Evolutionary conservation across 2,113 vertebrate genomes (phyloP), one percentile per base, ranked within the genome.

Genomic region (Chaetodon auriga): DNA sequence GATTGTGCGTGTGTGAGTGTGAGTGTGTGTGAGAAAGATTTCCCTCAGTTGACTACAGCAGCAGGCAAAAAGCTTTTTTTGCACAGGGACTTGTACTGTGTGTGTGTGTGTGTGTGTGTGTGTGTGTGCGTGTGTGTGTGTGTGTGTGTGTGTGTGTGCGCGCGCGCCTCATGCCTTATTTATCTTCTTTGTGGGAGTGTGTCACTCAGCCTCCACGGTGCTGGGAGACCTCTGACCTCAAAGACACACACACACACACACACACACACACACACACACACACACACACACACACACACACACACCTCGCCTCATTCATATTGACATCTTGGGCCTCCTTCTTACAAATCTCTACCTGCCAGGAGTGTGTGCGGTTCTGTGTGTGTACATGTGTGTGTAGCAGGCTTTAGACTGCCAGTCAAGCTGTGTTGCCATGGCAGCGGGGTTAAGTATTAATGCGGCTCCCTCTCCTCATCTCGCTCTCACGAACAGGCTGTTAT

Each of bases 381-480:
- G 41, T 66, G 30, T 68, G 19, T 72, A 11, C 55, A 38, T 72
- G 12, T 48, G 30, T 60, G 41, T 49, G 53, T 68, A 4, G 35
- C 38, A 21, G n/a, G 8, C 11, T 25, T 57, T 61, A 19, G 9
- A 6, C 61, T 65, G 61, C 61, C 78, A 45, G 69, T 65, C 69
- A 60, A 14, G 51, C 69, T 25, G 51, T 4, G 62, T 81, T 74
- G 62, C 62, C 62, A 69, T 75, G 64, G 66, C 58, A 77, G 60
- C 81, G 35, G 49, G 21, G 14, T 63, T 82, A 83, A 77, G 74
- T 64, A 64, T 77, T 64, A 57, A 82, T 76, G 41, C 2, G 1
- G 12, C 35, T 68, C n/a, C 21, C 25, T 65, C 5, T 48, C 49
- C 19, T 36, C 10, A 19, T 45, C 36, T 21, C 49, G 18, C 75